phyloP scores from a whole-genome alignment of 2,113 vertebrate species.

The Silurus glanis region DNA sequence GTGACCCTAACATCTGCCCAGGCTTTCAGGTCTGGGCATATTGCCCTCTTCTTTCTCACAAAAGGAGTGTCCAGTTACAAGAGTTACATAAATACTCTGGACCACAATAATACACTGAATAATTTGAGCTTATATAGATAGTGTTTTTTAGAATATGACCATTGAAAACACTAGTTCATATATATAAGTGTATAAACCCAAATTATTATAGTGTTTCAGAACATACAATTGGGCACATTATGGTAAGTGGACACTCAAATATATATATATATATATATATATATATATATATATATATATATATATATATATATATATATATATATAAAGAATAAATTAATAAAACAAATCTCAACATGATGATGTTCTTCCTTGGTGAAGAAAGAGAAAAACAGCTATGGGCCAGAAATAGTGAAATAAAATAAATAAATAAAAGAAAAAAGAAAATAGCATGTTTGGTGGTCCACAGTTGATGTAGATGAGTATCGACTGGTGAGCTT shows the following conservation, averaged over 20 bases:
- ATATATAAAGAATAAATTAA: neutral
- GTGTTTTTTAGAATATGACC: no score
- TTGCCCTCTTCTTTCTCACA: neutral
- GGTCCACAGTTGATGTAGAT: slow-evolving; percentile 31
- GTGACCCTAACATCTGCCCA: slow-evolving; percentile 71
- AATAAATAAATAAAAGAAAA: neutral
- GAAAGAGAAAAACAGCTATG: neutral
- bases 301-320: no score
- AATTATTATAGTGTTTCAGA: no score
- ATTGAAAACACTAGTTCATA: no score
- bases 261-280: neutral
- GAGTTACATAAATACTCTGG: neutral
- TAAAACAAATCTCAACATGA: neutral
- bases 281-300: neutral
- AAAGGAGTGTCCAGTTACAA: neutral
- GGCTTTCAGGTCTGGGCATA: slow-evolving; percentile 59
- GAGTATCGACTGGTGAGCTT: slow-evolving; percentile 40
- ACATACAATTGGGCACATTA: no score
- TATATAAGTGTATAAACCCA: no score
- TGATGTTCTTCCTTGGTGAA: neutral
- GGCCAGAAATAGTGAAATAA: neutral
- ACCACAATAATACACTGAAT: neutral
- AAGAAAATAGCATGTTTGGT: neutral
- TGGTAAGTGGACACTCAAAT: no score
- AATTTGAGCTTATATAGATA: neutral